Base-by-base conservation (phyloP, 1,140 invertebrate genomes). In the Cherax quadricarinatus region DNA sequence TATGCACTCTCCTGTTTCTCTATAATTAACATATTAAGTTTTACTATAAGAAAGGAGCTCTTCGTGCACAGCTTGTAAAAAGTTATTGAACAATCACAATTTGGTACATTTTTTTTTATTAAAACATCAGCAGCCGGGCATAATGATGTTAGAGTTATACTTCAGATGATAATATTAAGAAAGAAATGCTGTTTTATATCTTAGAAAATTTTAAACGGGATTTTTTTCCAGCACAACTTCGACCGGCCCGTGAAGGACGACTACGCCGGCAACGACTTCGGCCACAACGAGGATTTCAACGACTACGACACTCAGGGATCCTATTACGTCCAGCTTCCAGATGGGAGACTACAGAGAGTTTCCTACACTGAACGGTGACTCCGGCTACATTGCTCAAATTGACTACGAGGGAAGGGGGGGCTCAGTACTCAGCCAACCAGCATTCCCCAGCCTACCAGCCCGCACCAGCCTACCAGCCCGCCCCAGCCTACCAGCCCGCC, bases 301-400 rank as follows among this genome's bases (percentile, higher is more conserved):
- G 70, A n/a, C 9, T 75, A 75, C 70, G n/a, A 75, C 70, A 75
- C 70, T 75, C 70, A 30, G 70, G 70, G 70, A 75, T 75, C 70
- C 9, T 75, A 75, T 75, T 75, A 75, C 24, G 70, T 30, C 24
- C 70, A 30, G 24, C 70, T 75, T 75, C 70, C 70, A n/a, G 70
- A 75, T n/a, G 70, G 70, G 41, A 24, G 70, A 9, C 24, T 75
- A 4, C 70, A 75, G 70, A 75, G 24, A n/a, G 70, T 75, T 75
- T 9, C n/a, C 70, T 75, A 75, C 21, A 75, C 70, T 30, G 70
- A 75, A 75, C 70, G 70, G 70, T 7, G 70, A 75, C 70, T 75
- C 70, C 24, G 70, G 70, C 70, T 75, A 10, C 70, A 0, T 75
- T 1, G 70, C 70, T 30, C 70, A 75, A 30, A n/a, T 75, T 30